phyloP scores from a whole-genome alignment of 1,140 invertebrate genomes.

The Palaemon carinicauda region DNA sequence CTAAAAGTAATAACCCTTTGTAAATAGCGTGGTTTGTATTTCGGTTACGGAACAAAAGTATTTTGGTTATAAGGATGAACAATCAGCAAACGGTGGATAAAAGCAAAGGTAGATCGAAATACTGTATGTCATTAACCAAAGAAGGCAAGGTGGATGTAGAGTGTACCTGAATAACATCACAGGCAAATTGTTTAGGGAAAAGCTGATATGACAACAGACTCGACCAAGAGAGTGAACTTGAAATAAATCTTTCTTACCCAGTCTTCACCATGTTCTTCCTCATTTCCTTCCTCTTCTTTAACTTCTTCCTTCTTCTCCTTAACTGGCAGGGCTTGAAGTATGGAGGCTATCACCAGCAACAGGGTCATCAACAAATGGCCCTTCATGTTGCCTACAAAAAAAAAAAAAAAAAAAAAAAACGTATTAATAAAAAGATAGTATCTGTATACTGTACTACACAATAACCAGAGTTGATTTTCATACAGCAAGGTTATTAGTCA shows the following conservation, averaged over 20 bases:
- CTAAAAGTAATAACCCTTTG: no score
- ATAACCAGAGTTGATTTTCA: no score
- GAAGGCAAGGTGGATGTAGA: no score
- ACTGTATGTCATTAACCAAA: background rate
- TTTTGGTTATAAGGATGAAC: no score
- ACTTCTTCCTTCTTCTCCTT: conserved; percentile 29
- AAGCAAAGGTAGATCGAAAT: background rate
- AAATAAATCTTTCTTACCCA: background rate
- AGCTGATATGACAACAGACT: background rate
- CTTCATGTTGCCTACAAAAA: conserved; percentile 6
- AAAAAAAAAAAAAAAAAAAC: no score
- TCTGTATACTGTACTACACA: no score
- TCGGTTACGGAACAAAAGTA: no score
- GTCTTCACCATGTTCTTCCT: background rate
- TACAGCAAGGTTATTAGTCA: no score
- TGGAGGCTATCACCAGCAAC: background rate
- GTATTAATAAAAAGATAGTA: no score
- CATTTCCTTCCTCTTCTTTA: conserved; percentile 18
- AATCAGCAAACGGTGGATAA: no score
- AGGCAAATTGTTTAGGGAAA: background rate
- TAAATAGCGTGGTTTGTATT: no score
- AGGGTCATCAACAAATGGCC: background rate
- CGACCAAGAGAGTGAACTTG: background rate
- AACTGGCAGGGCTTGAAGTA: conserved; percentile 12
- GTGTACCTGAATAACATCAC: background rate